Percentiles rank a stretch among this genome's conserved stretches.
phyloP scores from a whole-genome alignment of 2,113 vertebrate species.

The Bettongia penicillata region DNA sequence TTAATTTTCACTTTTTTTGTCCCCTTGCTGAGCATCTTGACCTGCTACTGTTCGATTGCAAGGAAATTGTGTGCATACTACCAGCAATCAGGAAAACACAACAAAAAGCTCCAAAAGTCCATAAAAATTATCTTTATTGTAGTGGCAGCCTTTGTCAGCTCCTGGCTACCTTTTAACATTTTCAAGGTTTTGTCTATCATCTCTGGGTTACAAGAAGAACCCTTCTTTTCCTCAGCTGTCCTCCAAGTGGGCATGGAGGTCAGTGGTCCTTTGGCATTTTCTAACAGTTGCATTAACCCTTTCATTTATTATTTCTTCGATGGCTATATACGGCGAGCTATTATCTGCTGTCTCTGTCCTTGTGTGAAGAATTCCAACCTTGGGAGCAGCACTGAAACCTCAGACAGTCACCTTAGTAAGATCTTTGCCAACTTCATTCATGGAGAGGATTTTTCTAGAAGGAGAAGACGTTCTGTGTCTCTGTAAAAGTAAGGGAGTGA shows the following conservation, averaged over 20 bases:
- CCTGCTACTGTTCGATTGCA: slow-evolving; percentile 84
- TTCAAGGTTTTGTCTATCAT: slow-evolving; percentile 83
- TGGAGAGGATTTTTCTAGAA: slow-evolving; percentile 67
- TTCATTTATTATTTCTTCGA: slow-evolving; percentile 86
- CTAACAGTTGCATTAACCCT: slow-evolving; percentile 87
- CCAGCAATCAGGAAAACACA: slow-evolving; percentile 79
- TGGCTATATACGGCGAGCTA: slow-evolving; percentile 80
- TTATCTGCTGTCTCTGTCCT: slow-evolving; percentile 76
- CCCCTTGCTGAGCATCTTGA: slow-evolving; percentile 84
- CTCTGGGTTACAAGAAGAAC: slow-evolving; percentile 65
- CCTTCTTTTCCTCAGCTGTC: neutral
- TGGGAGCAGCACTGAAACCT: slow-evolving; percentile 74
- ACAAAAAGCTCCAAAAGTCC: slow-evolving; percentile 85
- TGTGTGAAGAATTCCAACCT: slow-evolving; percentile 68
- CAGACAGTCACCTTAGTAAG: slow-evolving; percentile 79
- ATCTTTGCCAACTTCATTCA: slow-evolving; percentile 76
- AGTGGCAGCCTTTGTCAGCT: slow-evolving; percentile 83
- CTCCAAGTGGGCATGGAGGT: slow-evolving; percentile 80
- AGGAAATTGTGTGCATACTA: slow-evolving; percentile 84
- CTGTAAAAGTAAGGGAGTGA: slow-evolving; percentile 66
- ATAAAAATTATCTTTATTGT: slow-evolving; percentile 84
- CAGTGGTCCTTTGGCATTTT: slow-evolving; percentile 85
- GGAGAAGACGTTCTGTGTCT: slow-evolving; percentile 80
- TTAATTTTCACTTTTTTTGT: slow-evolving; percentile 84
- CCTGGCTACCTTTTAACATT: slow-evolving; percentile 87